Conservation (phyloP, 2,113 vertebrate genomes). For the Melanotaenia duboulayi region DNA sequence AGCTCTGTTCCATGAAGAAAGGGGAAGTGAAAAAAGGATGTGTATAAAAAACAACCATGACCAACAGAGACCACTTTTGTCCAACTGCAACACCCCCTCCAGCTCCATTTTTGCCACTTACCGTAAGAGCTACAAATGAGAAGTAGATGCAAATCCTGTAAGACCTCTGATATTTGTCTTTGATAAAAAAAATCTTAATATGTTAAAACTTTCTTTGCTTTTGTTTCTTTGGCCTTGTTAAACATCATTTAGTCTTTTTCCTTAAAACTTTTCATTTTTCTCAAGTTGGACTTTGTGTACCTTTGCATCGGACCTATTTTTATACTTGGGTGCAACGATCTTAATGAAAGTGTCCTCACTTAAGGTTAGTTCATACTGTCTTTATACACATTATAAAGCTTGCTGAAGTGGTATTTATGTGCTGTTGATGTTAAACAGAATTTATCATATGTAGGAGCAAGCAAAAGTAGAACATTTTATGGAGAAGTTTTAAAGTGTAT, state of each 20-base stretch:
- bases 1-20: neutral
- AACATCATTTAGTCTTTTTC: too few relatives aligned
- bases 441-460: too few relatives aligned
- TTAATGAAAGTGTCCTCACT: neutral
- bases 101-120: neutral
- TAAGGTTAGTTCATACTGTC: conserved; percentile 40
- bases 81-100: too few relatives aligned
- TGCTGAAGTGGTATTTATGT: rapidly evolving
- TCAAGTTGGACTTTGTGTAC: neutral
- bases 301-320: neutral
- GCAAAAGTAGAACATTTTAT: too few relatives aligned
- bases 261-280: neutral
- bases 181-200: neutral
- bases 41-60: neutral
- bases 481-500: neutral
- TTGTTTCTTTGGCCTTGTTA: neutral
- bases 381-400: neutral
- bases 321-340: neutral
- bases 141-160: neutral
- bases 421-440: neutral
- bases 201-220: neutral
- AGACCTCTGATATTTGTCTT: neutral
- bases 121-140: neutral
- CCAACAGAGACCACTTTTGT: neutral
- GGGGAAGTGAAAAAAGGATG: conserved; percentile 68